Evolutionary conservation across 2,113 vertebrate species (phyloP), one percentile per base, ranked within the genome.

Genomic region (Triplophysa siluroides): DNA sequence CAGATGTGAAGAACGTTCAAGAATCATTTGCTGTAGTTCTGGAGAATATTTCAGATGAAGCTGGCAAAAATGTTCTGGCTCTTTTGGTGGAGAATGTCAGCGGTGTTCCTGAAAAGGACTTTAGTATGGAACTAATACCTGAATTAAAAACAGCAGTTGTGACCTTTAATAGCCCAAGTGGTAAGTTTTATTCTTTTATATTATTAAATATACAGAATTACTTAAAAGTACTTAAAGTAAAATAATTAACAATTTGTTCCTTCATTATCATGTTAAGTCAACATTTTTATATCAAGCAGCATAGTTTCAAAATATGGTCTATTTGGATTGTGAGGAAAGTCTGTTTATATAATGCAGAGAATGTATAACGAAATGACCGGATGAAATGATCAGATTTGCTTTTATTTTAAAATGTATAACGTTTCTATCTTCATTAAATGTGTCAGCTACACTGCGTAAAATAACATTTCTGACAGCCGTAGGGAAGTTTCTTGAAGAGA

Each of bases 81-180:
- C 65, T 96, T 78, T 80, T 97, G 82, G 86, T 98, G 78, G 95
- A 96, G 84, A 95, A 88, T n/a, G 1, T 94, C 77, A 90, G 87
- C 0, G 81, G 80, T 14, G 41, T 92, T 54, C 81, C 89, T 1
- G 91, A 92, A 63, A 81, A 78, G 1, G 64, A 89, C 45, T 95
- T 93, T 88, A 85, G 74, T 52, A 10, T 96, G 88, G 96, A 98
- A 92, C 69, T 92, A 67, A 92, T 97, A 47, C 85, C 64, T 24
- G 95, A 96, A 84, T 81, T 80, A 21, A 1, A 0, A 41, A 80
- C 78, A 21, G 93, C 93, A 3, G 93, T 93, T 11, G 79, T 96
- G 77, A 90, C 88, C 70, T 96, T 97, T 81, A 87, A 38, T 69
- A 87, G 64, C n/a, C 52, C 69, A 4, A 67, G 13, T 73, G 95